Conservation (phyloP, 2,797 vertebrate genomes). For the Sebastes cheni region DNA sequence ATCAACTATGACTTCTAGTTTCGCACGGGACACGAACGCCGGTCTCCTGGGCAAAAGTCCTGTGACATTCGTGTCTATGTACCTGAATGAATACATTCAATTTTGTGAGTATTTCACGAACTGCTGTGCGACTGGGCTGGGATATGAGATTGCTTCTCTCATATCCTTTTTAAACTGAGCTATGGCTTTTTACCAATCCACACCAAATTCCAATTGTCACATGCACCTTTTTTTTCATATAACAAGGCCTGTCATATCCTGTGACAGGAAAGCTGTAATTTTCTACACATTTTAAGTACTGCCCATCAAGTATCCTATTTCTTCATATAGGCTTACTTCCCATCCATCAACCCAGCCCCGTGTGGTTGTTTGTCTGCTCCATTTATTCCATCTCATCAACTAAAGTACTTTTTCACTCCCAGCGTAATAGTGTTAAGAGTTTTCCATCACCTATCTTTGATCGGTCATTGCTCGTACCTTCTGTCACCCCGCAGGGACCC, state of each 20-base stretch:
- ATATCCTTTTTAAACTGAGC: background rate
- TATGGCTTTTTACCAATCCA: background rate
- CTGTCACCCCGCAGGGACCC: slow-evolving; percentile 44
- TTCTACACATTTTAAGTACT: background rate
- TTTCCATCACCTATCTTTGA: slow-evolving; percentile 28
- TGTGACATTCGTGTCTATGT: too few relatives aligned
- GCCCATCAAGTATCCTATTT: background rate
- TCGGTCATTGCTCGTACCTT: slow-evolving; percentile 1
- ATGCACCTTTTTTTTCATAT: background rate
- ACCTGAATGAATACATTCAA: too few relatives aligned
- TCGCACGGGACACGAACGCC: too few relatives aligned
- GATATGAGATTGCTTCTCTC: background rate
- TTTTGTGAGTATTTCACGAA: too few relatives aligned
- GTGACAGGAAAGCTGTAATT: background rate
- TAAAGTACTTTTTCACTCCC: slow-evolving; percentile 52
- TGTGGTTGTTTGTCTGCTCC: slow-evolving; percentile 38
- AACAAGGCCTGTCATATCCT: background rate
- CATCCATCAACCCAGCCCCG: background rate
- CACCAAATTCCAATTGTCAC: background rate
- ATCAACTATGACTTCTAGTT: too few relatives aligned
- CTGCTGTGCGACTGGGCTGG: too few relatives aligned
- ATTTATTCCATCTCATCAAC: slow-evolving; percentile 58
- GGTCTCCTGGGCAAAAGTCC: too few relatives aligned
- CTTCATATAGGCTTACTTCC: background rate
- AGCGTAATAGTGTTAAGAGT: slow-evolving; percentile 38